A percentile compares a stretch with the other conserved stretches of the same genome.
Conservation (phyloP, 2,888 invertebrate species). For the Ceraclea dissimilis region DNA sequence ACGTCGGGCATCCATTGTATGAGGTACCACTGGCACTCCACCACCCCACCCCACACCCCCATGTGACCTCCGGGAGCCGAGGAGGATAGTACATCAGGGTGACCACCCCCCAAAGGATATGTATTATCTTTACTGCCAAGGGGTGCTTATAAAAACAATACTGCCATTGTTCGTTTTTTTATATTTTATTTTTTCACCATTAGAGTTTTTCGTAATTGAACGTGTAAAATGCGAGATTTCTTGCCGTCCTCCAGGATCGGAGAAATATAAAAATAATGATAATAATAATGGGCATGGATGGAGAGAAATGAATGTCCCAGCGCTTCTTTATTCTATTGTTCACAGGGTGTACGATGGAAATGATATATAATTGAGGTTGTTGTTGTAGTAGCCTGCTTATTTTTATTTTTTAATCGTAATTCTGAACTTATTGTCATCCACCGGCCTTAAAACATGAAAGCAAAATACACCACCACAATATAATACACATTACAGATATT, state of each 20-base stretch:
- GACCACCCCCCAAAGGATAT: conserved; percentile 28
- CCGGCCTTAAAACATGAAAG: conserved; percentile 1
- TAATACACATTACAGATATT: too few species aligned
- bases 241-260: conserved; percentile 16
- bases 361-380: conserved; percentile 25
- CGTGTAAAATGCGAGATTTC: conserved; percentile 26
- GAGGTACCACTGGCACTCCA: conserved; percentile 29
- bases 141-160: conserved; percentile 26
- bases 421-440: conserved; percentile 24
- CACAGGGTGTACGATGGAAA: too few species aligned
- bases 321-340: background rate
- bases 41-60: conserved; percentile 28
- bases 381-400: background rate
- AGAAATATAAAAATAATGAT: conserved; percentile 11
- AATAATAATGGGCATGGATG: conserved; percentile 10
- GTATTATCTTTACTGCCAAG: conserved; percentile 25
- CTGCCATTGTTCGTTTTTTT: conserved; percentile 26
- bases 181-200: conserved; percentile 25
- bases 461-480: too few species aligned
- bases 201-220: conserved; percentile 27
- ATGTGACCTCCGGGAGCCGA: conserved; percentile 4
- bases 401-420: conserved; percentile 13
- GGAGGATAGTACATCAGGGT: background rate
- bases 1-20: conserved; percentile 31
- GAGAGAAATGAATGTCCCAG: conserved; percentile 5